Evolutionary conservation across 2,113 vertebrate species (phyloP), one percentile per base, ranked within the genome.

Genomic region (Mustelus asterias): DNA sequence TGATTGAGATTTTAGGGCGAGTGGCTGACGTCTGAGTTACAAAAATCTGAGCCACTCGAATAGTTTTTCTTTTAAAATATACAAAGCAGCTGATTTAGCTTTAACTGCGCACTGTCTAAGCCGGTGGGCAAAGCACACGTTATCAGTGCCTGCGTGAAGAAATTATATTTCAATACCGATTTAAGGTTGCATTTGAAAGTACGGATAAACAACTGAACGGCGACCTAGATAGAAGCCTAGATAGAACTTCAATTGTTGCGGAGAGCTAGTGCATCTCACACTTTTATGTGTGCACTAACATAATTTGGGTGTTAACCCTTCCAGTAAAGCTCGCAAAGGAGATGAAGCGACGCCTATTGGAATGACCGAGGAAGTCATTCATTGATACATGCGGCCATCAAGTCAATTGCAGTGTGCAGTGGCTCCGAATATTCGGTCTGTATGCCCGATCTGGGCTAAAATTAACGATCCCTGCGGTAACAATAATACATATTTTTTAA

Each of bases 1-100:
- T 98, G 98, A 98, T 98, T 98, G 98, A 98, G 98, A 98, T 98
- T 98, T 98, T 97, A 97, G 97, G 97, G 97, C 97, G 97, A 63
- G 60, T 63, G 60, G 65, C 95, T 96, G 95, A 90, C 41, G 95
- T 96, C 67, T 90, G 14, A 67, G 65, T 95, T 95, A 33, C 67
- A 95, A 95, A 54, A 95, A 10, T 60, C 69, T 18, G 22, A 72
- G 13, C 4, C 37, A 54, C 29, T 54, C 29, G 69, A 95, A 72
- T 16, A 95, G 44, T 48, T 29, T 70, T 72, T 95, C 48, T 70
- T 14, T 70, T 29, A 10, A 11, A 3, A 33, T 2, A 72, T 54
- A 76, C 13, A 95, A 29, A 72, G 54, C 67, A 48, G 3, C 89
- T 20, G 37, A 93, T 37, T 76, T 41, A 54, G 26, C 29, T 48